phyloP scores from a whole-genome alignment of 2,888 invertebrate species.

The Craniophora ligustri region DNA sequence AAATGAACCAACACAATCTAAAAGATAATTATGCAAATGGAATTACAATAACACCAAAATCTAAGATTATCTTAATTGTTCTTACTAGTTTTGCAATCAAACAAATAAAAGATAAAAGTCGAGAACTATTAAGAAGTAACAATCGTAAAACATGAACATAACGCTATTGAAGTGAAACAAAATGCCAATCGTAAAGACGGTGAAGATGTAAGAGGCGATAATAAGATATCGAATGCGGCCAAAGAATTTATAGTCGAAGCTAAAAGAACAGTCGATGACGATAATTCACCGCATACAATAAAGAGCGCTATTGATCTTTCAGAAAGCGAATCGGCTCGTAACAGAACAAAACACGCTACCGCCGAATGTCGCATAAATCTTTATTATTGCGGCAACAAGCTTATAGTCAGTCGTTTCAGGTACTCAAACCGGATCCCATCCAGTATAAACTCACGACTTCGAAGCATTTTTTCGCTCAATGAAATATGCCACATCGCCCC shows the following conservation, averaged over 20 bases:
- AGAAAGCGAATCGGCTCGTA: constrained; percentile 87
- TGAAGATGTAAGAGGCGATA: constrained; percentile 81
- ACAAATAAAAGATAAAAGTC: constrained; percentile 43
- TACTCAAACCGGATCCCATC: constrained; percentile 84
- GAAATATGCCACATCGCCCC: constrained; percentile 86
- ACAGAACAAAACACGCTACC: constrained; percentile 88
- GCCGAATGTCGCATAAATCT: constrained; percentile 88
- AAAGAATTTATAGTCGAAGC: constrained; percentile 77
- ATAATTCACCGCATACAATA: constrained; percentile 85
- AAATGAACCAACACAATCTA: constrained; percentile 10
- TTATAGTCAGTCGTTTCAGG: constrained; percentile 86
- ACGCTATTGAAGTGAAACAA: constrained; percentile 62
- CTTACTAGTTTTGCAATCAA: constrained; percentile 30
- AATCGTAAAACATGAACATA: constrained; percentile 59
- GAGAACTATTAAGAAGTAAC: constrained; percentile 49
- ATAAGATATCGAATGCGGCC: constrained; percentile 77
- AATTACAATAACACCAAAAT: constrained; percentile 10
- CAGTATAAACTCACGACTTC: constrained; percentile 85
- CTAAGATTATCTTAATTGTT: constrained; percentile 20
- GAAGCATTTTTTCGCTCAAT: constrained; percentile 86
- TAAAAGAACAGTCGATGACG: constrained; percentile 77
- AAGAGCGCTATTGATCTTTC: constrained; percentile 86
- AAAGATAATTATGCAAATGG: constrained; percentile 34
- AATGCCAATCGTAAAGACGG: constrained; percentile 68
- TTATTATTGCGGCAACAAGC: constrained; percentile 88